Evolutionary conservation across 2,113 vertebrate species (phyloP).

Genomic region (Tachysurus fulvidraco): DNA sequence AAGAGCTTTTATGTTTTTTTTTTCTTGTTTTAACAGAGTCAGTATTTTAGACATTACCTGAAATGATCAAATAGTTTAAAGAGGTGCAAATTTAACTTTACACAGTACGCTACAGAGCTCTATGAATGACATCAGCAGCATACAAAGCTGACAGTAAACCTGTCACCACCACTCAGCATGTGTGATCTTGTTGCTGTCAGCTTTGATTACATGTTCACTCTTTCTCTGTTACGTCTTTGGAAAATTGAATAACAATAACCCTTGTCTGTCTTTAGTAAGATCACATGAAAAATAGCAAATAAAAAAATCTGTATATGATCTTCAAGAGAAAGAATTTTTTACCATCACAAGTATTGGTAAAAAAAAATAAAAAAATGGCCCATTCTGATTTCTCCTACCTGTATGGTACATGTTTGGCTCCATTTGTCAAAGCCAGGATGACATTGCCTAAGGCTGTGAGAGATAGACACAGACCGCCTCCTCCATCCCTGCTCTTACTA

Average conservation of each 20-base stretch:
- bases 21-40: background rate
- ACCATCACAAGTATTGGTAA: background rate
- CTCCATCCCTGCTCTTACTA: constrained; percentile 81
- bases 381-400: constrained; percentile 77
- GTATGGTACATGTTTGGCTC: constrained; percentile 97
- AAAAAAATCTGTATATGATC: background rate
- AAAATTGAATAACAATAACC: constrained; percentile 16
- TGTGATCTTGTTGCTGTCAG: constrained; percentile 34
- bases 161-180: constrained; percentile 42
- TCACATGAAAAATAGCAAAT: background rate
- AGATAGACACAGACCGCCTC: constrained; percentile 85
- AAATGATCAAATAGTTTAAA: background rate
- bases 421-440: constrained; percentile 96
- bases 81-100: background rate
- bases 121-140: constrained; percentile 10
- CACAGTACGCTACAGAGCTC: background rate
- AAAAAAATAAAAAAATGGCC: background rate
- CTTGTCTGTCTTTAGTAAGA: background rate
- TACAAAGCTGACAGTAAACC: constrained; percentile 42
- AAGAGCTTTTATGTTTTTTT: background rate
- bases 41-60: background rate
- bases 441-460: constrained; percentile 95
- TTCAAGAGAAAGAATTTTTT: background rate
- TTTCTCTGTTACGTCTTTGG: constrained; percentile 22
- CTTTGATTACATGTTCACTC: constrained; percentile 10